These are phyloP conservation scores for Notechis scutatus DNA, from an alignment of 2,113 vertebrate genomes.

Conservation along the genomic window DNA sequence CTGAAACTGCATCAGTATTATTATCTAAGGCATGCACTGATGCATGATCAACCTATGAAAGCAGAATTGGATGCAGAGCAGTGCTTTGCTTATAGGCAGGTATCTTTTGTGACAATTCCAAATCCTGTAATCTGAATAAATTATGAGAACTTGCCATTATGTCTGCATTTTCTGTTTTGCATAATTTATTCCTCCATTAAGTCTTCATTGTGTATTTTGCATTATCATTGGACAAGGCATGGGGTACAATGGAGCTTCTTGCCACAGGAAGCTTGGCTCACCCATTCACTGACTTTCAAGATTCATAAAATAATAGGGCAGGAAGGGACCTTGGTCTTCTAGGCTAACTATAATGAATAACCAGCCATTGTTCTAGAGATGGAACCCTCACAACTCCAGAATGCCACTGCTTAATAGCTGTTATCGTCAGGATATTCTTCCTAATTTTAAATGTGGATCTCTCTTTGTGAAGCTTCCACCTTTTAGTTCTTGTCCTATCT, in stretches of 20 bases:
- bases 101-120: background rate
- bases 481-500: background rate
- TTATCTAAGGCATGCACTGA: background rate
- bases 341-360: background rate
- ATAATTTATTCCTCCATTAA: conserved; percentile 11
- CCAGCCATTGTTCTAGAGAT: background rate
- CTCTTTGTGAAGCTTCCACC: background rate
- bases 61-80: background rate
- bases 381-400: background rate
- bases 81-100: background rate
- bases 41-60: background rate
- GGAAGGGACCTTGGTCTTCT: background rate
- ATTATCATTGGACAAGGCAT: background rate
- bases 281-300: background rate
- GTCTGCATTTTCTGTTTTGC: conserved; percentile 21
- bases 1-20: background rate
- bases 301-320: background rate
- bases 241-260: background rate
- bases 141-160: conserved; percentile 3
- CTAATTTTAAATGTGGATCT: background rate
- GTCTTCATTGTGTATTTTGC: conserved; percentile 6
- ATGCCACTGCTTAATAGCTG: background rate
- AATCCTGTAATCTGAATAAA: conserved; percentile 26
- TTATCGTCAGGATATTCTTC: background rate
- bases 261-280: background rate